Percentiles rank a stretch among this genome's conserved stretches.
These are phyloP conservation scores for Argentina silus DNA, from an alignment of 2,797 vertebrate species.

Conservation along the genomic window DNA sequence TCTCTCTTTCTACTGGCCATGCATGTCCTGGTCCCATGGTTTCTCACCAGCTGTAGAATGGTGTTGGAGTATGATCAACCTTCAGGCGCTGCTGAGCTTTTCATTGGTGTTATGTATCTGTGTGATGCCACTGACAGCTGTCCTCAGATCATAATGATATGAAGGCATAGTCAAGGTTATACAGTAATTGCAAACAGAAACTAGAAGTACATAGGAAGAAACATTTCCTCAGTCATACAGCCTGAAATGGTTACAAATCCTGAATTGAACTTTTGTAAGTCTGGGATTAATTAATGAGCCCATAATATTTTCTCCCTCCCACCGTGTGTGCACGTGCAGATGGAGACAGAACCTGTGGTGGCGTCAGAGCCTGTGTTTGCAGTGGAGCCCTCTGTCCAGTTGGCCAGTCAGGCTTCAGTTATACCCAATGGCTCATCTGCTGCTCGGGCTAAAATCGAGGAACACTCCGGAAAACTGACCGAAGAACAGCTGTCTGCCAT, in stretches of 20 bases:
- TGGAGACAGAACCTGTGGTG: constrained; percentile 78
- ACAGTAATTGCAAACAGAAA: no score
- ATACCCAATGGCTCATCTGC: constrained; percentile 79
- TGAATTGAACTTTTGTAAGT: background rate
- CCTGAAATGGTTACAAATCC: background rate
- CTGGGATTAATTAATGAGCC: background rate
- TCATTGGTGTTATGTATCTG: background rate
- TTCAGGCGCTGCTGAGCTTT: background rate
- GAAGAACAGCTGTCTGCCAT: constrained; percentile 85
- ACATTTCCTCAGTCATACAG: background rate
- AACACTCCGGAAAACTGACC: constrained; percentile 73
- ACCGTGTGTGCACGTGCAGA: constrained; percentile 67
- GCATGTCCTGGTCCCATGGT: constrained; percentile 5
- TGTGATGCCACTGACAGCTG: constrained; percentile 3
- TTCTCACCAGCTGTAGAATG: constrained; percentile 6
- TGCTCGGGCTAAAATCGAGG: constrained; percentile 62
- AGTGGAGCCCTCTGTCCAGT: constrained; percentile 53
- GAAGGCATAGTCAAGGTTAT: background rate
- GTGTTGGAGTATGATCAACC: background rate
- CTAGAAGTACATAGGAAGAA: no score
- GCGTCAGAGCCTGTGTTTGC: constrained; percentile 71
- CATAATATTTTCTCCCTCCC: background rate
- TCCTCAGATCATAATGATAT: background rate
- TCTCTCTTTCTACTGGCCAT: background rate
- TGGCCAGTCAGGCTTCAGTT: constrained; percentile 52